phyloP scores from a whole-genome alignment of 2,888 invertebrate species.

The Luperina nickerlii region DNA sequence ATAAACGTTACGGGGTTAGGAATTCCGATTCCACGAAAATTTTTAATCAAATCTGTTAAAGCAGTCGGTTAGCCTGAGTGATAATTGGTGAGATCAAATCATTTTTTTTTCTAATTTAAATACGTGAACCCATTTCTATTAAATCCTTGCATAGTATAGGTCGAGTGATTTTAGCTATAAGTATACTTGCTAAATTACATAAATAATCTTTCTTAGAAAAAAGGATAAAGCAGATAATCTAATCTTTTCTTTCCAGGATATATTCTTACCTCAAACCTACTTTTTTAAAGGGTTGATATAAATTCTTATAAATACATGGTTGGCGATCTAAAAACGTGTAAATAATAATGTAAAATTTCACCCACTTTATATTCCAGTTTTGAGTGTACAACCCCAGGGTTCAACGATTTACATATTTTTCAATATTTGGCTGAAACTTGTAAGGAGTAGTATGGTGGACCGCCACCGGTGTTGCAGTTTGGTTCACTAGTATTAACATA shows the following conservation, averaged over 20 bases:
- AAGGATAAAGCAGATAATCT: neutral
- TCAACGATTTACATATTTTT: slow-evolving; percentile 52
- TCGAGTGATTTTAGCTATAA: neutral
- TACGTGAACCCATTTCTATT: neutral
- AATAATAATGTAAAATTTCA: slow-evolving; percentile 18
- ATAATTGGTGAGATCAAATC: neutral
- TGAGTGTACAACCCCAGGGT: slow-evolving; percentile 23
- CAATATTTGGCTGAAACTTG: slow-evolving; percentile 41
- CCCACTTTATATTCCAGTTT: slow-evolving; percentile 54
- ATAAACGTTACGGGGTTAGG: neutral
- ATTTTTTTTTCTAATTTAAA: neutral
- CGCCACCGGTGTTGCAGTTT: neutral
- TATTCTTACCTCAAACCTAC: neutral
- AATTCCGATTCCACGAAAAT: neutral
- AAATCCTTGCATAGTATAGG: neutral
- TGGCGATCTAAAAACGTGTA: neutral
- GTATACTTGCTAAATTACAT: neutral
- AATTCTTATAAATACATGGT: neutral
- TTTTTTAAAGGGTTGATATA: neutral
- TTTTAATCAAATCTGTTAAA: neutral
- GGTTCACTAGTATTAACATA: slow-evolving; percentile 5
- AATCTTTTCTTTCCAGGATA: neutral
- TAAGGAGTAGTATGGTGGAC: neutral
- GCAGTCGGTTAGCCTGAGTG: neutral
- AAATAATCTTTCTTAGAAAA: neutral